These are phyloP conservation scores for Drosophila multiciliata DNA, from an alignment of 2,888 invertebrate genomes.

Conservation along the genomic window DNA sequence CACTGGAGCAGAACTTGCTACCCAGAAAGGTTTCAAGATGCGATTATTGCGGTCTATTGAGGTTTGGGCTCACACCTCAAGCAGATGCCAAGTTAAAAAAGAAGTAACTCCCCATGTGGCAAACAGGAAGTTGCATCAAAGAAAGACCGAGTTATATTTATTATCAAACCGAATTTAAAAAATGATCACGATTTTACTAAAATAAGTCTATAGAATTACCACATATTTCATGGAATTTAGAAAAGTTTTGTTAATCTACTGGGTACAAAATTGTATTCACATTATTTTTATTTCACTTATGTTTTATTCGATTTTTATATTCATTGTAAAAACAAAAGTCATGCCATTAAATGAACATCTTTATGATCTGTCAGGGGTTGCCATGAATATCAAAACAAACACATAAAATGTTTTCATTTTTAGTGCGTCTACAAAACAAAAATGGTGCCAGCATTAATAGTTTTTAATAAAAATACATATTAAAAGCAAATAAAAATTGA, in stretches of 20 bases:
- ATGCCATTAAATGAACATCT: neutral
- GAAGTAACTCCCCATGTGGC: constrained; percentile 8
- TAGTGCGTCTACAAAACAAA: neutral
- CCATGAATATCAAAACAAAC: neutral
- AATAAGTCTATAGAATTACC: neutral
- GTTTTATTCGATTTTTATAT: neutral
- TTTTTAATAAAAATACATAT: neutral
- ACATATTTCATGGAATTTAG: neutral
- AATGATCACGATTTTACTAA: neutral
- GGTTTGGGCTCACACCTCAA: constrained; percentile 24
- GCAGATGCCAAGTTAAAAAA: constrained; percentile 8
- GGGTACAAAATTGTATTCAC: neutral
- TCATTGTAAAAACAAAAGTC: neutral
- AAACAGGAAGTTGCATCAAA: constrained; percentile 34
- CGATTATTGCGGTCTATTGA: constrained; percentile 6
- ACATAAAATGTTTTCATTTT: neutral
- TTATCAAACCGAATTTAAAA: neutral
- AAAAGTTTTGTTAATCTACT: neutral
- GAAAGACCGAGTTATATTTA: constrained; percentile 17
- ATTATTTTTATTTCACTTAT: neutral
- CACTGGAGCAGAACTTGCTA: constrained; percentile 50
- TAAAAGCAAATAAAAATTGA: neutral
- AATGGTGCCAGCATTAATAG: neutral
- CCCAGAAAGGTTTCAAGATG: constrained; percentile 53
- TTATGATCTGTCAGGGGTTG: neutral